Evolutionary conservation across 53 echinoderm and acorn worm species (phyloP), one percentile per base, ranked within the genome.

Genomic region (Echinarachnius parma): DNA sequence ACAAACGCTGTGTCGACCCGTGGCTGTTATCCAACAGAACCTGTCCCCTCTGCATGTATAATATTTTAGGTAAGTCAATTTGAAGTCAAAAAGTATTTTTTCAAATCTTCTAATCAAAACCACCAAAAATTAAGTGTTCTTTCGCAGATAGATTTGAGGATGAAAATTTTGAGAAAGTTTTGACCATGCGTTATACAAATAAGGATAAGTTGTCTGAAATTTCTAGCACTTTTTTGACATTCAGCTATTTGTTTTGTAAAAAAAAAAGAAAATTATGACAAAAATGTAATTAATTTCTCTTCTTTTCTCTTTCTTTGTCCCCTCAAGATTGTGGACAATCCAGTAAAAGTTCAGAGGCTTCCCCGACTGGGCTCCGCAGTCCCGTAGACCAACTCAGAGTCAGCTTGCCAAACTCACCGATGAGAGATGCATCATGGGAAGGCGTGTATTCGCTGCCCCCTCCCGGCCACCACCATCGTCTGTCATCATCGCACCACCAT

Each of bases 1-100:
- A 94, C 48, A 77, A 77, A 34, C 79, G 74, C 28, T 94, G 95
- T 37, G 95, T 94, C 28, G 95, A 94, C 58, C 95, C 95, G 16
- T 94, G 95, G 95, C 55, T 94, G 48, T 75, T 94, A 28, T 83
- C 78, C 28, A 94, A 94, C 54, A 75, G 87, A 45, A 94, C 95
- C 21, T 94, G 95, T 66, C 95, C 95, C 45, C 74, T 94, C 16
- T 94, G 95, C 78, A 81, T 94, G 89, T 89, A 67, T 64, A 90
- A 94, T 76, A 94, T 94, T 34, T 81, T 94, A 62, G 93, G 95
- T 94, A 84, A 80, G 94, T 46, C 2, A n/a, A n/a, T n/a, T n/a
- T n/a, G n/a, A n/a, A n/a, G n/a, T n/a, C n/a, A n/a, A n/a, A n/a
- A n/a, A n/a, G n/a, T n/a, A n/a, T n/a, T n/a, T n/a, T n/a, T n/a